Evolutionary conservation across 1,140 invertebrate species (phyloP), one percentile per base, ranked within the genome.

Genomic region (Drosophila ficusphila): DNA sequence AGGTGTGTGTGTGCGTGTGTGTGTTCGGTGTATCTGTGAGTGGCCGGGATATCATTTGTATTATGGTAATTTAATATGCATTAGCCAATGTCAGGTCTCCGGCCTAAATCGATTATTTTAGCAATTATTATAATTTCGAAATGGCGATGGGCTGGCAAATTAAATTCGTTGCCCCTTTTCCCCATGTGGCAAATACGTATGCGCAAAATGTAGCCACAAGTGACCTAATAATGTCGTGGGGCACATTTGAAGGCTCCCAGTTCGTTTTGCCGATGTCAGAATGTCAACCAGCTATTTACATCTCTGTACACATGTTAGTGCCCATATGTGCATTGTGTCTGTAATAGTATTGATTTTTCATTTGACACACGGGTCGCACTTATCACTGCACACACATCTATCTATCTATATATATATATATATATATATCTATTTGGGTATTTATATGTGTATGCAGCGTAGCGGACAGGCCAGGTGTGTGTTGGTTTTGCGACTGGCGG

Each of bases 201-300:
- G 25, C 4, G 12, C 42, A 27, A 60, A 16, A 64, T 46, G 42
- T 54, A 48, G 47, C 52, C 60, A 31, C 70, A 47, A 73, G 51
- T 76, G 71, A 76, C 72, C 71, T 60, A 75, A 76, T 75, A 76
- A 67, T 62, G 57, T 73, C 39, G 38, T 38, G 39, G 49, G 41
- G 42, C 33, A 23, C 67, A 41, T n/a, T 39, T 29, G 27, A 70
- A 56, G 19, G 41, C 42, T 44, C 62, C 25, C 29, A 48, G 23
- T 44, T 38, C 52, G 42, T 25, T 27, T 58, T 42, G 47, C 16
- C 64, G 70, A 36, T 68, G 69, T 56, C 69, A 72, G 56, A 82
- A 85, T 86, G 81, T 86, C 81, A 85, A 86, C 78, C 64, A 65
- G 82, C 70, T 86, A 76, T 75, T 76, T 76, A 75, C 64, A 75